Base-by-base conservation (phyloP, 2,797 vertebrate species). In the Chromis chromis region DNA sequence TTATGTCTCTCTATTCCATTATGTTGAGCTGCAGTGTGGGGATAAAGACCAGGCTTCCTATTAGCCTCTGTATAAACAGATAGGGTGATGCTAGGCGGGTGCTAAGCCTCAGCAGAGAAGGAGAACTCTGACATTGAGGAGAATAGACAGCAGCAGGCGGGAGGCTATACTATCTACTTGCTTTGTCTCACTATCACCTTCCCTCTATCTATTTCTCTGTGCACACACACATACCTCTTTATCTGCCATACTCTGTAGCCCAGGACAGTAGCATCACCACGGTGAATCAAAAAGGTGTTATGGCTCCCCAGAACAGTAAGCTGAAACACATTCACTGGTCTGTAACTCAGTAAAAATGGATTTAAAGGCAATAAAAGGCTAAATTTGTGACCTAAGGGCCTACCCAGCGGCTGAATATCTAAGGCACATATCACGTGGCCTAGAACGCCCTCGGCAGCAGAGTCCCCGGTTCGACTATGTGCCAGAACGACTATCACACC, bases 1-100 rank as follows among this genome's bases (percentile, higher is more conserved):
- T 93, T 87, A 90, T 90, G 84, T 91, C 84, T 90, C 84, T 86
- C 81, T 89, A 88, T 92, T 92, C 88, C 84, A 93, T 94, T 94
- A 92, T 88, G 83, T 86, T 73, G 83, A 90, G 88, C 80, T 22
- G 61, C 82, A 74, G 85, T 78, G 82, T 77, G 77, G 71, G 84
- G 86, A 91, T 91, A 86, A 92, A 91, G 88, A 90, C 74, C 81
- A 61, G 86, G 81, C 83, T 89, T 88, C 84, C 78, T 84, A 87
- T 92, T 92, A 93, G 88, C 86, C 84, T 83, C 79, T 86, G 75
- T 84, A 89, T 88, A 90, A 92, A 91, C 88, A 90, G 88, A 91
- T 80, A 85, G 82, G 82, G 81, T 62, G 81, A 81, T 78, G 79
- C 70, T 81, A 57, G 74, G 63, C 42, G 67, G 69, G 56, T 75